Percentiles rank a stretch among this genome's conserved stretches.
These are phyloP conservation scores for Neodiprion lecontei DNA, from an alignment of 1,140 invertebrate species.

Conservation along the genomic window DNA sequence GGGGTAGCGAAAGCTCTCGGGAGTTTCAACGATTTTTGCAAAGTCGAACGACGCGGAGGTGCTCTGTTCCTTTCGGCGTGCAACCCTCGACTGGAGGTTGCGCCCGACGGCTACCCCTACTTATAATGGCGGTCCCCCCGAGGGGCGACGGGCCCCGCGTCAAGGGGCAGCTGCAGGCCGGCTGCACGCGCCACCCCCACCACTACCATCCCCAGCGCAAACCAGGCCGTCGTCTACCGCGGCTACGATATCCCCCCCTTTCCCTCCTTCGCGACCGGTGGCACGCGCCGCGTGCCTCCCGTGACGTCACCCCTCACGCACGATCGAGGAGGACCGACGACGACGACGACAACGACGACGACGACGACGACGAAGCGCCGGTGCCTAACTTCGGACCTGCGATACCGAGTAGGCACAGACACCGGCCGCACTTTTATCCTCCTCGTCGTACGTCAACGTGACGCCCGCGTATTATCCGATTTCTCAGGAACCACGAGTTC, in stretches of 20 bases:
- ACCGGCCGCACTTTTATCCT: no score
- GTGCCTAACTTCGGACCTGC: conserved; percentile 22
- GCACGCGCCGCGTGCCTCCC: conserved; percentile 13
- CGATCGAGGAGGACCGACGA: conserved; percentile 27
- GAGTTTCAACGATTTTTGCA: no score
- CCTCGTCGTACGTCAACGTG: no score
- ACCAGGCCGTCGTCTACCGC: no score
- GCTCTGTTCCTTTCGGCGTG: conserved; percentile 32
- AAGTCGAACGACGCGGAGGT: neutral
- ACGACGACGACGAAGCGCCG: conserved; percentile 34
- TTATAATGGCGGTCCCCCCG: conserved; percentile 56
- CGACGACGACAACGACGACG: conserved; percentile 19
- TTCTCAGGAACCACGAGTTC: no score
- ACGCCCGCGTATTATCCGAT: no score
- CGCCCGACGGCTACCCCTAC: conserved; percentile 54
- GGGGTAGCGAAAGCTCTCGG: no score
- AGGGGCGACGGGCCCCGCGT: conserved; percentile 20
- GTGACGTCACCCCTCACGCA: conserved; percentile 34
- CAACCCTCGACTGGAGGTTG: conserved; percentile 62
- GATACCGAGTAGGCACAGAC: no score
- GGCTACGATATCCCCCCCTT: neutral
- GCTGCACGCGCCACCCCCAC: conserved; percentile 62
- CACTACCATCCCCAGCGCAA: conserved; percentile 25
- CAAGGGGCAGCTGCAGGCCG: conserved; percentile 58
- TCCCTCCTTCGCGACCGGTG: neutral